Conservation (phyloP, 2,797 vertebrate genomes). For the Parauchenoglanis punctatus region DNA sequence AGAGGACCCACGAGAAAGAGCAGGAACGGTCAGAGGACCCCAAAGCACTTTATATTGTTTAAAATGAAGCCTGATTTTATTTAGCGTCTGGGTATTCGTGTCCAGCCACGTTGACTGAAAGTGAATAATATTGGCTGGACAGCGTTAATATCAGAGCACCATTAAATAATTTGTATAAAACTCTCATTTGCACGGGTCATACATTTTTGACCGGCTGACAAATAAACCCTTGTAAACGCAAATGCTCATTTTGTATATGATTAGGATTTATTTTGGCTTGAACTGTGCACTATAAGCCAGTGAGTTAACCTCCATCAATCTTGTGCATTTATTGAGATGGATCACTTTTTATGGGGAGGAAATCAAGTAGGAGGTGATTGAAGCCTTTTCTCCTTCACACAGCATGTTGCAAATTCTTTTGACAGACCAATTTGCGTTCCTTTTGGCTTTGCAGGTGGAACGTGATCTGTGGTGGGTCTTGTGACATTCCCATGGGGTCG, state of each 20-base stretch:
- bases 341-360: background rate
- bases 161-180: background rate
- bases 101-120: background rate
- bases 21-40: background rate
- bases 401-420: background rate
- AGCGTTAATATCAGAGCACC: background rate
- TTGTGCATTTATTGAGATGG: background rate
- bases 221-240: too few species aligned
- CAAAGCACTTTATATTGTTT: background rate
- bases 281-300: background rate
- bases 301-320: background rate
- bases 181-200: background rate
- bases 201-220: background rate
- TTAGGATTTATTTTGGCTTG: background rate
- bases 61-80: background rate
- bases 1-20: background rate
- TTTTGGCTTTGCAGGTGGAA: conserved; percentile 49
- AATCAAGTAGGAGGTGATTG: background rate
- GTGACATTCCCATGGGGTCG: conserved; percentile 38
- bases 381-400: background rate
- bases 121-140: background rate
- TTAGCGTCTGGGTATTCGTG: background rate
- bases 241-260: too few species aligned
- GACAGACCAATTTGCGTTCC: background rate
- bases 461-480: conserved; percentile 43